These are phyloP conservation scores for Sebastolobus alascanus DNA, from an alignment of 2,797 vertebrate genomes.

Conservation along the genomic window DNA sequence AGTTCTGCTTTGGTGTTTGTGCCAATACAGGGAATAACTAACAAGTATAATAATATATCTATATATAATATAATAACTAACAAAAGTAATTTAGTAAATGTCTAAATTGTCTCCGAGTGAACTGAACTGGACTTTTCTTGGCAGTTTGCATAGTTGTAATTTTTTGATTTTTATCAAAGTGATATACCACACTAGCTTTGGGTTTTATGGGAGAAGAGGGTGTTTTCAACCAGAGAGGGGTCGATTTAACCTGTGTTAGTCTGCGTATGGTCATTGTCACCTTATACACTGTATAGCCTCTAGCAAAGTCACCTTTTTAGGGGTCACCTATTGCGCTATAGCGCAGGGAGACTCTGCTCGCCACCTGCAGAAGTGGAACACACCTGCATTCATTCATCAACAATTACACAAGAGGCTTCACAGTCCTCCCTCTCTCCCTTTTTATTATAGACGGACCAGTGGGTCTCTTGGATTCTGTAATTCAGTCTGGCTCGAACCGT, in stretches of 20 bases:
- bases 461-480: neutral
- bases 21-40: neutral
- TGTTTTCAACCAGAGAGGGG: neutral
- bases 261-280: neutral
- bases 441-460: neutral
- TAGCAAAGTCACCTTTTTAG: constrained; percentile 43
- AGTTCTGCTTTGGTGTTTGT: neutral
- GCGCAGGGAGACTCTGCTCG: constrained; percentile 31
- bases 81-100: neutral
- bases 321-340: constrained; percentile 43
- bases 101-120: neutral
- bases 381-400: constrained; percentile 74
- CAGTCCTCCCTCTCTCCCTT: neutral
- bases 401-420: constrained; percentile 33
- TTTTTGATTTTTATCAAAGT: rapidly evolving
- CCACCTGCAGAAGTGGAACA: constrained; percentile 56
- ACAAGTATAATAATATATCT: too few species aligned
- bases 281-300: neutral
- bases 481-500: neutral
- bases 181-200: neutral
- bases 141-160: neutral
- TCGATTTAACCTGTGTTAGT: neutral
- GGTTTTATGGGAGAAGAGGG: neutral
- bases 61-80: too few species aligned
- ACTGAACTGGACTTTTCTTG: neutral